Evolutionary conservation across 2,888 invertebrate genomes (phyloP).

Genomic region (Dryobota labecula): DNA sequence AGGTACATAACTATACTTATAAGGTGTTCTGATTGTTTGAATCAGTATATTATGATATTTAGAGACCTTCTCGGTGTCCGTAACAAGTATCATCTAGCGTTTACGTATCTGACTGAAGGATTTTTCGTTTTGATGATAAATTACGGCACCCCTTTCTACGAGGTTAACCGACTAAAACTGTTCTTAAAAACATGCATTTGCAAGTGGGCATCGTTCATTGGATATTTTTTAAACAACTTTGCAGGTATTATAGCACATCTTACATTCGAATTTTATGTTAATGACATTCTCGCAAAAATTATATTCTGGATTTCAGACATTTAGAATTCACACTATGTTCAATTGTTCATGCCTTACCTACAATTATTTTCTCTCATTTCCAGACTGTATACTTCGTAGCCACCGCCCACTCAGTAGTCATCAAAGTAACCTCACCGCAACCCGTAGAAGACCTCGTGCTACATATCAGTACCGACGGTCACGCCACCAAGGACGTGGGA

Average conservation of each 20-base stretch:
- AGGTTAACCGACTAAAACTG: not conserved
- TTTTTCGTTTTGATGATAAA: no score
- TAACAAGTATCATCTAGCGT: no score
- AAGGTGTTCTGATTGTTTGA: no score
- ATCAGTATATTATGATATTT: no score
- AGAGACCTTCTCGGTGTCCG: no score
- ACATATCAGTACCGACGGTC: conserved; percentile 74
- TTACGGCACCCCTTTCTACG: no score
- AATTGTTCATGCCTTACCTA: not conserved
- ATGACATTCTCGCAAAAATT: not conserved
- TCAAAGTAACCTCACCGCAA: conserved; percentile 87
- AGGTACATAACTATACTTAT: no score
- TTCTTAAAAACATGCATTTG: not conserved
- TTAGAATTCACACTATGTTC: not conserved
- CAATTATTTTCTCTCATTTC: not conserved
- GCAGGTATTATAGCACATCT: not conserved
- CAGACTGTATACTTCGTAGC: conserved; percentile 89
- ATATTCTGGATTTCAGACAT: not conserved
- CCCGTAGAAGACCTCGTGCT: conserved; percentile 85
- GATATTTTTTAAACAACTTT: not conserved
- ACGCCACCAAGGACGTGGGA: conserved; percentile 60
- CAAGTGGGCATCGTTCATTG: not conserved
- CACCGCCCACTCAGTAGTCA: conserved; percentile 89
- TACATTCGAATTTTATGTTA: not conserved
- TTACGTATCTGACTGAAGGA: no score